Evolutionary conservation across 2,888 invertebrate species (phyloP).

Genomic region (Chironomus tentans): DNA sequence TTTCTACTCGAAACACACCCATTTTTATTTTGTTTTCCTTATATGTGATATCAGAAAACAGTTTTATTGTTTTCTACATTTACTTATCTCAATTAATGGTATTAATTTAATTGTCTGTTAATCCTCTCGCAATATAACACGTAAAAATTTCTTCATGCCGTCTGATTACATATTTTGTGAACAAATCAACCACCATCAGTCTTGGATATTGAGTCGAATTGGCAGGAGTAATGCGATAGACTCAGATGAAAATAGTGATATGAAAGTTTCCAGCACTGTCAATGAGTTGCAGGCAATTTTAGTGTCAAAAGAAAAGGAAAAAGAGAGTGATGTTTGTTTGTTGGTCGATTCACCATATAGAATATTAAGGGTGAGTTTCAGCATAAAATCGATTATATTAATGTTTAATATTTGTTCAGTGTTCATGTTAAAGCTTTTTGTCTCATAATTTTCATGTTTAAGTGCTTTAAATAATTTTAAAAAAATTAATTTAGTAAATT

Average conservation of each 20-base stretch:
- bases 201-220: background rate
- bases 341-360: constrained; percentile 66
- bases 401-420: background rate
- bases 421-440: background rate
- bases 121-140: background rate
- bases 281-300: constrained; percentile 14
- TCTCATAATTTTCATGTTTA: background rate
- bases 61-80: background rate
- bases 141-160: background rate
- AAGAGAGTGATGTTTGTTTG: constrained; percentile 54
- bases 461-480: no score
- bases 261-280: background rate
- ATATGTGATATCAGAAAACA: background rate
- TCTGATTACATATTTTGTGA: background rate
- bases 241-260: background rate
- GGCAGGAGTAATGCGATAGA: background rate
- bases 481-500: no score
- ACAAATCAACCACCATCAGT: background rate
- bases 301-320: background rate
- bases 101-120: background rate
- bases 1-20: background rate
- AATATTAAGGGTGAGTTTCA: constrained; percentile 55
- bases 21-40: background rate
- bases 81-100: background rate
- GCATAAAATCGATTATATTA: background rate